A percentile compares a stretch with the other conserved stretches of the same genome.
Conservation (phyloP, 2,113 vertebrate genomes). For the Balaeniceps rex region DNA sequence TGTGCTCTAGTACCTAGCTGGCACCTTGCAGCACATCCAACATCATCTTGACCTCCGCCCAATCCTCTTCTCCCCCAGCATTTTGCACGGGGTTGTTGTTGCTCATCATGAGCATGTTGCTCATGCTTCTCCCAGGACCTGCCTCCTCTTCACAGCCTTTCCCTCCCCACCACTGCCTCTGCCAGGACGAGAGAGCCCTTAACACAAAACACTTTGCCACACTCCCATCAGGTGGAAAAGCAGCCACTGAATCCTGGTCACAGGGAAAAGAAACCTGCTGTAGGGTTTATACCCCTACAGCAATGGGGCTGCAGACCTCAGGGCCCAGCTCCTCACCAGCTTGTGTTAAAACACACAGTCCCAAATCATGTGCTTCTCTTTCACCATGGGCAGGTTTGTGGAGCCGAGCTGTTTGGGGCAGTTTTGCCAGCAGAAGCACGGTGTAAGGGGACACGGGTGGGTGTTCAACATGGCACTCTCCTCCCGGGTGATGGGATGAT, state of each 20-base stretch:
- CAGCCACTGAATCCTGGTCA: background rate
- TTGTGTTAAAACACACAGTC: background rate
- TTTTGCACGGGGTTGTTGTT: background rate
- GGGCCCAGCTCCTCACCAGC: background rate
- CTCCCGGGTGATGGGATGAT: background rate
- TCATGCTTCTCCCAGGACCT: background rate
- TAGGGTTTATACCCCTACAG: background rate
- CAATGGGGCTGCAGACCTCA: background rate
- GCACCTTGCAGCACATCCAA: background rate
- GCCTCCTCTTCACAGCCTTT: background rate
- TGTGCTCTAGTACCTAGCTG: background rate
- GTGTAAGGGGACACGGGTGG: accelerated
- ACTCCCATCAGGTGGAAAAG: background rate
- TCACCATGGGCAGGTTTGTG: background rate
- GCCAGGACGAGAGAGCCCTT: background rate
- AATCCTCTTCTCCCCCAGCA: background rate
- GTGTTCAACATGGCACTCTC: background rate
- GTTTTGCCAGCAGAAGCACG: background rate
- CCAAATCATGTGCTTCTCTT: background rate
- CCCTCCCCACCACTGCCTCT: background rate
- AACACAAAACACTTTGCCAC: accelerated
- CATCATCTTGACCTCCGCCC: background rate
- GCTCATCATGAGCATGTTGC: too few relatives aligned
- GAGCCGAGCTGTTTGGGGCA: background rate
- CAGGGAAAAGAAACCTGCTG: background rate